Conservation (phyloP, 2,113 vertebrate genomes). For the Megaceryle torquata region DNA sequence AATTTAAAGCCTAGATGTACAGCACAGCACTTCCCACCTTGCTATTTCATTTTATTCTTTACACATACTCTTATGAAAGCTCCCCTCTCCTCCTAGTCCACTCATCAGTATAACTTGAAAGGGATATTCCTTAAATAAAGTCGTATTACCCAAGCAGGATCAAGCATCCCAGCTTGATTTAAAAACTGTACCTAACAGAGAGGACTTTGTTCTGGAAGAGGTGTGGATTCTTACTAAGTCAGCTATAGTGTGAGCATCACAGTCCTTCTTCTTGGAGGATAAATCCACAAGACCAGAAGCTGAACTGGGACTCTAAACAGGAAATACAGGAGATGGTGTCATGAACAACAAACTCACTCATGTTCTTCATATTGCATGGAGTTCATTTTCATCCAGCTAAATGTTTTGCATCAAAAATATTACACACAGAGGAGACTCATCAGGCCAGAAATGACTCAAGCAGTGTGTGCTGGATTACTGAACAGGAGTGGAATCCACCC, state of each 20-base stretch:
- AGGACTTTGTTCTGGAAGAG: background rate
- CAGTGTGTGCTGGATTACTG: background rate
- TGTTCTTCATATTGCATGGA: background rate
- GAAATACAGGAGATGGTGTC: background rate
- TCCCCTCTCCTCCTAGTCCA: background rate
- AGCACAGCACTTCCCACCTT: background rate
- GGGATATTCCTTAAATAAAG: background rate
- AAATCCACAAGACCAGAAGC: background rate
- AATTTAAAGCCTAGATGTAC: background rate
- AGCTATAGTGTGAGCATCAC: background rate
- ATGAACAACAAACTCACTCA: fast-evolving
- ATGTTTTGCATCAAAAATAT: background rate
- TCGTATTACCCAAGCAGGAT: background rate
- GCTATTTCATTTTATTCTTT: background rate
- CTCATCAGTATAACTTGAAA: background rate
- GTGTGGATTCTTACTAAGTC: background rate
- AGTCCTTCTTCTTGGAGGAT: background rate
- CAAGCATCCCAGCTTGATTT: background rate
- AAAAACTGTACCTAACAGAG: background rate
- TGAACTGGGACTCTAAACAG: background rate
- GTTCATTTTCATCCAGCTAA: background rate
- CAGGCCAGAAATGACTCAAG: background rate
- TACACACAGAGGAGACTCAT: background rate
- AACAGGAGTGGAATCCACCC: background rate
- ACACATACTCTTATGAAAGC: background rate